Base-by-base conservation (phyloP, 2,113 vertebrate species). In the Crotophaga sulcirostris region DNA sequence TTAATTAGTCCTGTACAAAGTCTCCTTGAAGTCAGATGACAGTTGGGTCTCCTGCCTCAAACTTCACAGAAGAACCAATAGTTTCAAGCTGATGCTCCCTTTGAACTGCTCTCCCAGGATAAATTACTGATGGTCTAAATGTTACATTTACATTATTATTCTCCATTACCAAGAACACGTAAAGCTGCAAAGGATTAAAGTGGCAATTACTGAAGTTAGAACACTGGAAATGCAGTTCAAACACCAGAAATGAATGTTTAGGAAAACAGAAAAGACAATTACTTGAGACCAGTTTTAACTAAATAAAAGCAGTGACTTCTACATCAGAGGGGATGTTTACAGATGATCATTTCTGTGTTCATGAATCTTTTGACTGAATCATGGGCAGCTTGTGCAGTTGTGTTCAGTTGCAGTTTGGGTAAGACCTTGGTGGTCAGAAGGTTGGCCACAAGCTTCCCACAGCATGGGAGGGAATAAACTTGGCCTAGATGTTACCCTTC, bases 71-170 rank as follows among this genome's bases (percentile, higher is more conserved):
- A 5, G 42, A 95, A 89, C 96, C 95, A 82, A 84, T 90, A 97
- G 83, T 69, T 96, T 96, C 89, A 96, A 90, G 77, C 84, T 95
- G 86, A 73, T 97, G 28, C 89, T 98, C 64, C 58, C 93, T 97
- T 98, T 98, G 97, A 98, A 97, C 94, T 96, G 59, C 84, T 97
- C 89, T 97, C 91, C 54, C 75, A 94, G 94, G 96, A 96, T 96
- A 93, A 97, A 94, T 97, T 97, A 97, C 93, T 95, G 95, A 90
- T 96, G 94, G 92, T 87, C 96, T 97, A 98, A 98, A 97, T 98
- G 97, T 97, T 98, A 97, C 95, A 97, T 98, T 98, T 98, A 96
- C 95, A 98, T 98, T 96, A 97, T 96, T 98, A 95, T 97, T 97
- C 92, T 95, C 73, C 88, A 72, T 93, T 78, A 93, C 94, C 72